These are phyloP conservation scores for Mimas tiliae DNA, from an alignment of 2,888 invertebrate species.

Conservation along the genomic window DNA sequence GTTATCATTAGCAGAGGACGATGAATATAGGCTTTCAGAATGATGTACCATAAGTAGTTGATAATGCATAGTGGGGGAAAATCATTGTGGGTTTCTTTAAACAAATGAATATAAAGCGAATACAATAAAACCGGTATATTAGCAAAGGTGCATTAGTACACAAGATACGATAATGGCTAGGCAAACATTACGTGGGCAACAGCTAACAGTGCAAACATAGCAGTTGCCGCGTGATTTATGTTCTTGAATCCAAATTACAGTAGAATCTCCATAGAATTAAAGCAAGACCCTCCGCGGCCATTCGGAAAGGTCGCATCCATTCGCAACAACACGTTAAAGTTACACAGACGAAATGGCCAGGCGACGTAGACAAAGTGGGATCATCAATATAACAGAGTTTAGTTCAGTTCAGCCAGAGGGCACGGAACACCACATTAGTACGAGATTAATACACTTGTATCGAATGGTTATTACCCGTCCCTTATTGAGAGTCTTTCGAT, in stretches of 20 bases:
- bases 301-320: conserved; percentile 58
- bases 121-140: neutral
- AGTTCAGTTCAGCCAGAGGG: conserved; percentile 56
- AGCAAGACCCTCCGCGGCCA: conserved; percentile 48
- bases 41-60: no score
- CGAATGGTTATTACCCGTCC: conserved; percentile 51
- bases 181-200: conserved; percentile 10
- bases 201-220: conserved; percentile 27
- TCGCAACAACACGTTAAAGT: conserved; percentile 62
- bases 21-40: no score
- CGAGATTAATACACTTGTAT: conserved; percentile 74
- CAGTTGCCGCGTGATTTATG: conserved; percentile 34
- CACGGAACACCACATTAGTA: conserved; percentile 73
- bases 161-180: neutral
- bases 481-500: conserved; percentile 72
- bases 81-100: no score
- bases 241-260: conserved; percentile 52
- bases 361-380: conserved; percentile 73
- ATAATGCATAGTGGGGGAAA: no score
- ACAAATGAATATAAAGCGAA: no score
- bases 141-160: neutral
- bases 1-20: no score
- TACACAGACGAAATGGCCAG: conserved; percentile 63
- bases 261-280: conserved; percentile 61
- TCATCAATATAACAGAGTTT: conserved; percentile 72